Evolutionary conservation across 2,888 invertebrate species (phyloP).

Genomic region (Aricia artaxerxes): DNA sequence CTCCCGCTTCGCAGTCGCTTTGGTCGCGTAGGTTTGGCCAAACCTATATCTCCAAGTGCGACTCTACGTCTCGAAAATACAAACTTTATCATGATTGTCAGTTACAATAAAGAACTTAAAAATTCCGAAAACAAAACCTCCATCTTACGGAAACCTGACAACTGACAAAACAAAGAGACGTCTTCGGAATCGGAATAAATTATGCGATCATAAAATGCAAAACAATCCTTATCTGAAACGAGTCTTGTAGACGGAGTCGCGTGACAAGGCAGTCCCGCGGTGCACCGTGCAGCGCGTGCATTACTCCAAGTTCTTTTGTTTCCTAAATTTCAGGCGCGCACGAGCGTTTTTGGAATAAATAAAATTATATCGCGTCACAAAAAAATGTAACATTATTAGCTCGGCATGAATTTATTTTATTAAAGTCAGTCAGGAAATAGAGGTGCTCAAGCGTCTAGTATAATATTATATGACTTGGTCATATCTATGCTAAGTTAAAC

Average conservation of each 20-base stretch:
- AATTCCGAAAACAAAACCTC: not conserved
- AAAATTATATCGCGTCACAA: not conserved
- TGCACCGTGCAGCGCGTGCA: conserved; percentile 55
- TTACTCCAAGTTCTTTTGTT: conserved; percentile 65
- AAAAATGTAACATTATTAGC: no score
- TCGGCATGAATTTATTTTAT: no score
- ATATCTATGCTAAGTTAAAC: no score
- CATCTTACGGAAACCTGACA: not conserved
- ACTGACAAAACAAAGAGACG: conserved; percentile 22
- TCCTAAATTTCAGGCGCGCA: conserved; percentile 51
- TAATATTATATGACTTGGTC: no score
- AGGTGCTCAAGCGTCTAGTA: no score
- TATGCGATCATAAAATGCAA: conserved; percentile 21
- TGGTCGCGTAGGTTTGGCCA: no score
- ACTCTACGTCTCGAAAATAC: no score
- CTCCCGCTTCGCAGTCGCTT: no score
- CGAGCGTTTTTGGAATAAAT: conserved; percentile 44
- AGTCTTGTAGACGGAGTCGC: conserved; percentile 44
- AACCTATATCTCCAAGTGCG: no score
- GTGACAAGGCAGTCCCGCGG: conserved; percentile 67
- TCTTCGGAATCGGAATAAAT: conserved; percentile 2
- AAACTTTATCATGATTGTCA: not conserved
- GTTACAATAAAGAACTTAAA: not conserved
- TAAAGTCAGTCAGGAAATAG: no score
- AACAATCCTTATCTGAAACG: conserved; percentile 9